Percentiles rank a stretch among this genome's conserved stretches.
Conservation (phyloP, 1,140 invertebrate genomes). For the Drosophila melanica region DNA sequence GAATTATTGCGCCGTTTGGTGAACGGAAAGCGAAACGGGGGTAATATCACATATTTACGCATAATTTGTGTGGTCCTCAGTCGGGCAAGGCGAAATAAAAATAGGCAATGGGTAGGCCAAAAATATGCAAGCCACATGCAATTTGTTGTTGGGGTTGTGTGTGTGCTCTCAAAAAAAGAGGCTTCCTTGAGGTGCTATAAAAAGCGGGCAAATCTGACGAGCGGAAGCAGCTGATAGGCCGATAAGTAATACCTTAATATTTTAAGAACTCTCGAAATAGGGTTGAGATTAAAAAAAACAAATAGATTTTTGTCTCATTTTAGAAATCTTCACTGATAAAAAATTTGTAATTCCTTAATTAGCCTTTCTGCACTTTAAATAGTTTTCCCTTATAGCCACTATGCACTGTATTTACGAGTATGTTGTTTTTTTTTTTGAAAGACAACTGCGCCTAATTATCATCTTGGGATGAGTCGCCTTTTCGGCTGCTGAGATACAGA, state of each 20-base stretch:
- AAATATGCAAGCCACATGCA: constrained; percentile 71
- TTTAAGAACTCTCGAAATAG: background rate
- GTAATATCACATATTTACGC: constrained; percentile 68
- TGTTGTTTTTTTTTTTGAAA: constrained; percentile 26
- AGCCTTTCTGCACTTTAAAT: background rate
- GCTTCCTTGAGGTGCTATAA: constrained; percentile 63
- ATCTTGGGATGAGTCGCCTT: constrained; percentile 27
- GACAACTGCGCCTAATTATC: constrained; percentile 49
- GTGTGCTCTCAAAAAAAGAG: constrained; percentile 4
- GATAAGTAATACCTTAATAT: background rate
- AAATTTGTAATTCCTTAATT: too few species aligned
- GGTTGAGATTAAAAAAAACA: too few species aligned
- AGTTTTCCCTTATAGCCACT: constrained; percentile 14
- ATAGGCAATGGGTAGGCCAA: constrained; percentile 61
- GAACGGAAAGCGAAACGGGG: background rate
- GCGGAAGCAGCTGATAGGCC: constrained; percentile 59
- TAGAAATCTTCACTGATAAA: too few species aligned
- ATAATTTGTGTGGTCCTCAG: constrained; percentile 75
- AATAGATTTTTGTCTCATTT: too few species aligned
- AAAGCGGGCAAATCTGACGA: constrained; percentile 56
- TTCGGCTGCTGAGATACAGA: constrained; percentile 13
- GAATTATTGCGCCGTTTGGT: constrained; percentile 46
- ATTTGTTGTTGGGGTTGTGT: constrained; percentile 24
- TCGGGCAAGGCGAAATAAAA: constrained; percentile 46
- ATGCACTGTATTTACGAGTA: constrained; percentile 9